These are phyloP conservation scores for Eriocheir sinensis DNA, from an alignment of 1,140 invertebrate genomes.

Conservation along the genomic window DNA sequence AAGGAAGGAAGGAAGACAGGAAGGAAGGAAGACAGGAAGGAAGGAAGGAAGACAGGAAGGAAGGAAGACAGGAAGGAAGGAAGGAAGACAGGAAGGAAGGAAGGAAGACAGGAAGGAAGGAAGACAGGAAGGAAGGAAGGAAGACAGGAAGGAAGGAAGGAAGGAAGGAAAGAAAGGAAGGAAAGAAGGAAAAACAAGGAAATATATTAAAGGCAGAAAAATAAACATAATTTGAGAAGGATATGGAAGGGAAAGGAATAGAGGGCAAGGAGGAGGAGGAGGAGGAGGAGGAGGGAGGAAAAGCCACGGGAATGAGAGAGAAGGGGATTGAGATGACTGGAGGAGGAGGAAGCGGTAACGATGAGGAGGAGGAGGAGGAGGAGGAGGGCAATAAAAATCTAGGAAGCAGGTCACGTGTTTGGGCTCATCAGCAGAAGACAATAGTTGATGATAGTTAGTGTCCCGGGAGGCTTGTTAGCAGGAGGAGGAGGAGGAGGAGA, in stretches of 20 bases:
- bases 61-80: neutral
- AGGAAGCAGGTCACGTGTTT: neutral
- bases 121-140: neutral
- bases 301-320: too few relatives aligned
- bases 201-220: neutral
- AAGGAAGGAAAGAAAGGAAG: neutral
- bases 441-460: neutral
- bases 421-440: neutral
- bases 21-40: neutral
- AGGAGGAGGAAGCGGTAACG: neutral
- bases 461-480: neutral
- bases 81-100: neutral
- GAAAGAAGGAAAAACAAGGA: constrained; percentile 7
- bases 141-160: neutral
- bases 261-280: neutral
- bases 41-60: neutral
- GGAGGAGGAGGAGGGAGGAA: constrained; percentile 17
- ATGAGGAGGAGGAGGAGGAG: neutral
- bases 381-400: neutral
- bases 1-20: neutral
- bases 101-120: neutral
- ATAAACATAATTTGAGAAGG: neutral
- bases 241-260: neutral
- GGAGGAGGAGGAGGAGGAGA: neutral
- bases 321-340: neutral